Percentiles rank a stretch among this genome's conserved stretches.
Evolutionary conservation across 2,113 vertebrate genomes (phyloP).

Genomic region (Sinocyclocheilus rhinocerous): DNA sequence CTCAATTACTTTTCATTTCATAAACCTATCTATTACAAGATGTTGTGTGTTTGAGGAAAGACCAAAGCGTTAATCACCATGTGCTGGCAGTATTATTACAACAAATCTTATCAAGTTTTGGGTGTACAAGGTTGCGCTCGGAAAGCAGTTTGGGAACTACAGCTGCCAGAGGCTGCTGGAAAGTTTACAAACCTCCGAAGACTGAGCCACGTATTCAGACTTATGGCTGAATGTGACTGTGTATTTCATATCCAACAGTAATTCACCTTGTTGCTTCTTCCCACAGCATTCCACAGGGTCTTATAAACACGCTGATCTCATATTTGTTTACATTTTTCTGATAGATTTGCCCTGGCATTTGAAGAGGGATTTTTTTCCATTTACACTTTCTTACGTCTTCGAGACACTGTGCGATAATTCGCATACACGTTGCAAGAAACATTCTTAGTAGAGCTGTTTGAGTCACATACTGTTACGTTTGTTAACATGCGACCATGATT

Average conservation of each 20-base stretch:
- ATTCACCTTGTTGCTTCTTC: constrained; percentile 40
- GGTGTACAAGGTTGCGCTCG: constrained; percentile 45
- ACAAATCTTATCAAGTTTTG: constrained; percentile 61
- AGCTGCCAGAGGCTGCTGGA: constrained; percentile 51
- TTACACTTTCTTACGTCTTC: constrained; percentile 1
- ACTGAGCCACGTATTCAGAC: constrained; percentile 58
- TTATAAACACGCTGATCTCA: constrained; percentile 20
- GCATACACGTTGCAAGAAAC: background rate
- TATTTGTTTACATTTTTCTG: constrained; percentile 35
- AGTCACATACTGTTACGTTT: constrained; percentile 11
- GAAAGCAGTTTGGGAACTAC: constrained; percentile 39
- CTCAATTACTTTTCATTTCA: background rate
- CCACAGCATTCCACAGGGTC: constrained; percentile 12
- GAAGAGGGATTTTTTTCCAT: background rate
- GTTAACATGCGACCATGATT: background rate
- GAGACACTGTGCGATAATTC: constrained; percentile 29
- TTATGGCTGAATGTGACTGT: constrained; percentile 34
- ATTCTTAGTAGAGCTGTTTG: background rate
- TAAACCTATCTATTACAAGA: too few relatives aligned
- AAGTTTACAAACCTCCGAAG: constrained; percentile 44
- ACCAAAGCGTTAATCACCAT: constrained; percentile 30
- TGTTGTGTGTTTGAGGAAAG: too few relatives aligned
- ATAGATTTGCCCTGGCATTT: background rate
- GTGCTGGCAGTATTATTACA: constrained; percentile 48
- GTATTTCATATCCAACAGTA: constrained; percentile 48